Conservation (phyloP, 92 coral and sea anemone species). For the Nematostella vectensis region DNA sequence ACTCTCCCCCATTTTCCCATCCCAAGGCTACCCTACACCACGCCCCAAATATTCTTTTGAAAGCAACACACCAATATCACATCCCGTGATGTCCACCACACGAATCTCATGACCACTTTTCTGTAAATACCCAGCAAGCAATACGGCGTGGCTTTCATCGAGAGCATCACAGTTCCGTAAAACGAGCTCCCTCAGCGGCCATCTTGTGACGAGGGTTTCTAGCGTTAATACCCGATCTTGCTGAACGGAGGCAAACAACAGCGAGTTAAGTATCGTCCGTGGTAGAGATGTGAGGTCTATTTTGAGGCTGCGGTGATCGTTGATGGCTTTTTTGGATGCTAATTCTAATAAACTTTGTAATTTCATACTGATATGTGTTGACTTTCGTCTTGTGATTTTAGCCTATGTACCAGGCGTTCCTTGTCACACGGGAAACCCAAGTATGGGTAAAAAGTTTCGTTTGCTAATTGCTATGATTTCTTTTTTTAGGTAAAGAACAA, state of each 20-base stretch:
- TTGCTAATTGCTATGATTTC: too few relatives aligned
- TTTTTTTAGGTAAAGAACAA: too few relatives aligned
- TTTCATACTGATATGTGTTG: not conserved
- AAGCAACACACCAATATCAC: conserved; percentile 81
- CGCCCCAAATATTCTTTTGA: too few relatives aligned
- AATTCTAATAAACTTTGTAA: conserved; percentile 38
- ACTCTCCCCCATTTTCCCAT: too few relatives aligned
- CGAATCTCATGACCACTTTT: conserved; percentile 28
- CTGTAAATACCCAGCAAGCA: conserved; percentile 71
- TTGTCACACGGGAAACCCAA: not conserved
- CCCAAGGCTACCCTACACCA: too few relatives aligned
- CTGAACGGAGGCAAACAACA: conserved; percentile 54
- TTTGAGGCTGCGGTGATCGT: conserved; percentile 38
- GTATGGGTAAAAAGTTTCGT: not conserved
- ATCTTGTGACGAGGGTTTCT: conserved; percentile 38
- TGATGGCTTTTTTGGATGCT: conserved; percentile 44
- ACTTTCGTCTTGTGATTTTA: not conserved
- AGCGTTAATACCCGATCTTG: conserved; percentile 49
- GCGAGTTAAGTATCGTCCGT: conserved; percentile 37
- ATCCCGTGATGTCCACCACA: conserved; percentile 71
- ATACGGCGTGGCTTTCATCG: conserved; percentile 47
- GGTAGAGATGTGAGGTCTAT: conserved; percentile 39
- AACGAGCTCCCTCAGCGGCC: conserved; percentile 69
- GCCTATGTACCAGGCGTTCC: conserved; percentile 8
- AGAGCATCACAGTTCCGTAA: conserved; percentile 51